Conservation (phyloP, 2,113 vertebrate genomes). For the Pteropus alecto region DNA sequence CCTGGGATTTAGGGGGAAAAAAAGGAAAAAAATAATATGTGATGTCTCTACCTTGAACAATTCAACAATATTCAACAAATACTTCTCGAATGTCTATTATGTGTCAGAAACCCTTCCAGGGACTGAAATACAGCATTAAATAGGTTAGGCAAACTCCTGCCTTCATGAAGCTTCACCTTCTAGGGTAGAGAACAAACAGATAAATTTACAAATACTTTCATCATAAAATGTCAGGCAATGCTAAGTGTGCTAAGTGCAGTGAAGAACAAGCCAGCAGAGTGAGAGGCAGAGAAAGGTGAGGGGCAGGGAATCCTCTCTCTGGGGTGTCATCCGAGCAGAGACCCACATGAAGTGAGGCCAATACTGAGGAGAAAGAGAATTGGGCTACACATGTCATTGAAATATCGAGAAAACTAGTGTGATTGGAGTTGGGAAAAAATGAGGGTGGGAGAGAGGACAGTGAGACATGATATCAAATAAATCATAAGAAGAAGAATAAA, state of each 20-base stretch:
- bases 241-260: background rate
- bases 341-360: background rate
- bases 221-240: background rate
- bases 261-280: background rate
- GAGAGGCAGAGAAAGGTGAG: background rate
- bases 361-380: background rate
- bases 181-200: background rate
- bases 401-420: background rate
- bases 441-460: background rate
- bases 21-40: background rate
- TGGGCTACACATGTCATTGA: background rate
- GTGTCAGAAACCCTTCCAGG: background rate
- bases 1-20: background rate
- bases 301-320: background rate
- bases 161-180: background rate
- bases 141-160: background rate
- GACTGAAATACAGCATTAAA: background rate
- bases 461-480: background rate
- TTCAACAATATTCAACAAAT: background rate
- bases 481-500: background rate
- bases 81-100: background rate
- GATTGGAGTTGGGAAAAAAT: background rate
- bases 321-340: background rate
- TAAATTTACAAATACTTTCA: background rate
- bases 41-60: background rate